A percentile compares a stretch with the other conserved stretches of the same genome.
Conservation (phyloP, 2,113 vertebrate species). For the Syngnathoides biaculeatus region DNA sequence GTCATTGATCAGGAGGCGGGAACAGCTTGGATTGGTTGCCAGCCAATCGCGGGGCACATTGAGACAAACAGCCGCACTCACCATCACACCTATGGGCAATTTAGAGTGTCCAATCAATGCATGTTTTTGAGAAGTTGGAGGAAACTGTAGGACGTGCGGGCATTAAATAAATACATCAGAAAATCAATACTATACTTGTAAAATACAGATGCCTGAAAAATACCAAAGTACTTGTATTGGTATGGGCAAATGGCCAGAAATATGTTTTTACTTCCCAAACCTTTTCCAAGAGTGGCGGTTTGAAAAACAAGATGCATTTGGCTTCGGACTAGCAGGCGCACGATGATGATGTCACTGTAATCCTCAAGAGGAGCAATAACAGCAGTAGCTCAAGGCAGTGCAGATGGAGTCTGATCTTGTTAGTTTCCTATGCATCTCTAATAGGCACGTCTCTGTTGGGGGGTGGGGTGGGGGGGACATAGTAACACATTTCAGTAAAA, state of each 20-base stretch:
- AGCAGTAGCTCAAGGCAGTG: conserved; percentile 39
- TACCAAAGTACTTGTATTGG: not conserved
- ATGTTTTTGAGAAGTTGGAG: too few relatives aligned
- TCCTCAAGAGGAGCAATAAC: conserved; percentile 11
- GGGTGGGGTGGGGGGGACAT: conserved; percentile 69
- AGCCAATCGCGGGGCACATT: too few relatives aligned
- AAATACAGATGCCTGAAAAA: not conserved
- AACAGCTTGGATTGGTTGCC: too few relatives aligned
- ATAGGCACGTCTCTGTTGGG: conserved; percentile 73
- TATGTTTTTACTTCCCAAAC: not conserved
- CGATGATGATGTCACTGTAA: conserved; percentile 3
- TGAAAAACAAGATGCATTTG: not conserved
- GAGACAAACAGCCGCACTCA: too few relatives aligned
- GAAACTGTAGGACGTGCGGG: too few relatives aligned
- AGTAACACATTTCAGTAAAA: conserved; percentile 85
- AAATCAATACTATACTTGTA: too few relatives aligned
- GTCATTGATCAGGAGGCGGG: too few relatives aligned
- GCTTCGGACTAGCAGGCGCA: not conserved
- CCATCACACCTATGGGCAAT: too few relatives aligned
- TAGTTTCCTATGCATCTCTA: conserved; percentile 74
- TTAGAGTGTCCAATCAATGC: too few relatives aligned
- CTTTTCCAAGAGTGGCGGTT: not conserved
- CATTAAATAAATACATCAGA: too few relatives aligned
- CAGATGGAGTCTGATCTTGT: conserved; percentile 77
- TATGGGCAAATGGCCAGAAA: not conserved